Conservation (phyloP, 2,797 vertebrate genomes). For the Rhincodon typus region DNA sequence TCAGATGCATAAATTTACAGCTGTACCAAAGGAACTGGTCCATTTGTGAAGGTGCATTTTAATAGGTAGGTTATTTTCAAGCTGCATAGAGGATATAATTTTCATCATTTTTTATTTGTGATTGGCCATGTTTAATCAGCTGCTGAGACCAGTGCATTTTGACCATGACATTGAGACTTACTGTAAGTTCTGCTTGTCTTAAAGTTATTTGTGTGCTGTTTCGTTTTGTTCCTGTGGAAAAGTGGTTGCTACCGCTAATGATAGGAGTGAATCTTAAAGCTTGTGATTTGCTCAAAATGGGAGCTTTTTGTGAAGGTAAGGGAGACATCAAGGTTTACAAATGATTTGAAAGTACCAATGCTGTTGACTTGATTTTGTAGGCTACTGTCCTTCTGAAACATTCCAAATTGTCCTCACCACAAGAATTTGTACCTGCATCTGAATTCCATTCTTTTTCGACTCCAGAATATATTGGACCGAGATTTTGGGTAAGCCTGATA, state of each 20-base stretch:
- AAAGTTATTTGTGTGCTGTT: constrained; percentile 50
- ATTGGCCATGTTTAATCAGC: constrained; percentile 45
- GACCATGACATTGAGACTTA: constrained; percentile 48
- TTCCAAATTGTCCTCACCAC: constrained; percentile 45
- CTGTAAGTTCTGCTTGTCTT: constrained; percentile 52
- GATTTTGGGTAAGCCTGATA: constrained; percentile 51
- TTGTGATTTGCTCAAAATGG: constrained; percentile 55
- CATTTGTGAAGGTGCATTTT: neutral
- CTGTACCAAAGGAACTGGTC: neutral
- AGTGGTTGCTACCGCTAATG: constrained; percentile 51
- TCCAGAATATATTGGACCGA: constrained; percentile 47
- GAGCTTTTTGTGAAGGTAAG: constrained; percentile 52
- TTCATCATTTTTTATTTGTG: neutral
- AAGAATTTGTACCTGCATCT: constrained; percentile 43
- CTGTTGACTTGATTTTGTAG: constrained; percentile 50
- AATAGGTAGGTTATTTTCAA: neutral
- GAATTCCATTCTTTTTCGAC: constrained; percentile 7
- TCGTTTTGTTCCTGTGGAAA: constrained; percentile 51
- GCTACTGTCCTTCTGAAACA: constrained; percentile 48
- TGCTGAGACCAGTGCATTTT: constrained; percentile 47
- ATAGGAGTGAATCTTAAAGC: constrained; percentile 53
- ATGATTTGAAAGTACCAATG: constrained; percentile 47
- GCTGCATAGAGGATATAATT: neutral
- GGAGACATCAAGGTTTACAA: constrained; percentile 53
- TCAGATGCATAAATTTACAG: constrained; percentile 5